Evolutionary conservation across 2,797 vertebrate genomes (phyloP), one percentile per base, ranked within the genome.

Genomic region (Botia kubotai): DNA sequence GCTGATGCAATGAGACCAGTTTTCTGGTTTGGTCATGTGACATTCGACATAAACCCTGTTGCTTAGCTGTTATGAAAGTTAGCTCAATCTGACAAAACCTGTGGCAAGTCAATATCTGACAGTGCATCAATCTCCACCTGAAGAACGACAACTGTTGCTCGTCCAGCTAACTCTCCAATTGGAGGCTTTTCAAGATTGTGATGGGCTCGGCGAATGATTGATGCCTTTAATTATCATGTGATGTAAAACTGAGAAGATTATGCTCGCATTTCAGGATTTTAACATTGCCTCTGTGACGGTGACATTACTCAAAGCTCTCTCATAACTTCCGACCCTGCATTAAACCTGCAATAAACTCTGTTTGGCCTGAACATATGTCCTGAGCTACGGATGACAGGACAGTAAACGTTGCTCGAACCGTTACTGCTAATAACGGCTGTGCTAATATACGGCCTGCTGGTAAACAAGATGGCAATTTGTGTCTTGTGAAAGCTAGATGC

Each of bases 161-260:
- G 14, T 70, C 21, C 21, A 21, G 33, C 13, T 29, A 73, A 11
- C 43, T 26, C 29, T 66, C 39, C 71, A 62, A 79, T 70, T 74
- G 57, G 55, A 63, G 71, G 23, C 39, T 77, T 66, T 73, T 65
- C 73, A 75, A 84, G 65, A 73, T 23, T 63, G 21, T 81, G 81
- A 75, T 62, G 72, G 17, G 52, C 74, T 48, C 16, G 39, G 52
- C 6, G 5, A 46, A 13, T 82, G 86, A 88, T 85, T 79, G 79
- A 88, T 88, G 84, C 63, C 73, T 85, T 87, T 79, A 87, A 86
- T 88, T 86, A 83, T 53, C 46, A 39, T 26, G 69, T 76, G 77
- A 83, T 82, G 80, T 77, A 79, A 86, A 87, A 84, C 57, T 71
- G 69, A 46, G 62, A 77, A 85, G 82, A 85, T 86, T 85, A 77